A percentile compares a stretch with the other conserved stretches of the same genome.
phyloP scores from a whole-genome alignment of 1,140 invertebrate species.

The Bombus superbus region DNA sequence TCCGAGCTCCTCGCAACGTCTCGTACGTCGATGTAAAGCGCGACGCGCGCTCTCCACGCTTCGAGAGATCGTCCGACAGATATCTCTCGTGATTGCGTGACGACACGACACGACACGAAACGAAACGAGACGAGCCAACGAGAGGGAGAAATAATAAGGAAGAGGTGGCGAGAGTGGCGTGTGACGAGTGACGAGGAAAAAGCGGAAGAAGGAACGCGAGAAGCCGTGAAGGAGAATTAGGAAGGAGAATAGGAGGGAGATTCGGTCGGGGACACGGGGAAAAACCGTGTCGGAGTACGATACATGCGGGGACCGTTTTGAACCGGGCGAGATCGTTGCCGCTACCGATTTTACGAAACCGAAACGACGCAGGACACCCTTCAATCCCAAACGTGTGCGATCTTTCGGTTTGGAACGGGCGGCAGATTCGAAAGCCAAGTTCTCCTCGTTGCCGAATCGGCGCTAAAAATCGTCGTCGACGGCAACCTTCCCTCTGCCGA shows the following conservation, averaged over 20 bases:
- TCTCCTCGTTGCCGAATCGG: background rate
- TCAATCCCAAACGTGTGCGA: constrained; percentile 19
- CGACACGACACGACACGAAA: background rate
- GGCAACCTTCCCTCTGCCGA: background rate
- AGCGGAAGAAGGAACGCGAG: too few species aligned
- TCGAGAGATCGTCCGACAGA: background rate
- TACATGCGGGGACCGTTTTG: constrained; percentile 55
- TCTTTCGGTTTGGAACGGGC: background rate
- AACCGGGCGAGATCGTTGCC: constrained; percentile 22
- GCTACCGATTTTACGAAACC: constrained; percentile 17
- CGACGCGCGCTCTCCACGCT: too few species aligned
- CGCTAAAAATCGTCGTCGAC: background rate
- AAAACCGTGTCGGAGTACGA: constrained; percentile 43
- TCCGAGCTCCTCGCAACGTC: background rate
- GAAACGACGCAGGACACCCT: constrained; percentile 19
- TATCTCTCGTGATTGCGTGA: background rate
- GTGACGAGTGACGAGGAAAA: background rate
- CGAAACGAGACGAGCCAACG: too few species aligned
- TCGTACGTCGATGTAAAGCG: background rate
- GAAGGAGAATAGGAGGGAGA: background rate
- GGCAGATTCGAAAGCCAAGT: constrained; percentile 30
- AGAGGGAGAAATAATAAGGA: background rate
- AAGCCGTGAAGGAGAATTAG: background rate
- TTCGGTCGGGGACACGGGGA: background rate
- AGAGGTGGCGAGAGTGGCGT: background rate